These are phyloP conservation scores for Catharus fuscescens DNA, from an alignment of 2,113 vertebrate genomes.

Conservation along the genomic window DNA sequence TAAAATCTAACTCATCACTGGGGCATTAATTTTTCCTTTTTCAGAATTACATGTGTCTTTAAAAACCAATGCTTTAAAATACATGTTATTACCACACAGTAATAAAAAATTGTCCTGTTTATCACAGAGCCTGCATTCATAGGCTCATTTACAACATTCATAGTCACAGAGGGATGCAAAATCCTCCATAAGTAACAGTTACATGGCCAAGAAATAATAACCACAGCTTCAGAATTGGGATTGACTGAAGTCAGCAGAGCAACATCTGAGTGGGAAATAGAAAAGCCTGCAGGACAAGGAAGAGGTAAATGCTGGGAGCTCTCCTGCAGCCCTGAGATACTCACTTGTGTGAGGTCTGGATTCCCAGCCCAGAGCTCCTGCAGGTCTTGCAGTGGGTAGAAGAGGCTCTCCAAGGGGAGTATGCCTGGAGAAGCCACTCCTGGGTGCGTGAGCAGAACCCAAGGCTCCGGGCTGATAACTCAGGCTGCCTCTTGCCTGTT, in stretches of 20 bases:
- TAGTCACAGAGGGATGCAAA: not conserved
- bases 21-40: not conserved
- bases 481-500: not conserved
- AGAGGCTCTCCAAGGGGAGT: fast-evolving
- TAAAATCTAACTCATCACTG: not conserved
- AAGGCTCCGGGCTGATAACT: not conserved
- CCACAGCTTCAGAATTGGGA: not conserved
- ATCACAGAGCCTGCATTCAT: not conserved
- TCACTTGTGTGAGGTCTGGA: not conserved
- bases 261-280: not conserved
- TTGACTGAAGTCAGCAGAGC: not conserved
- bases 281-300: not conserved
- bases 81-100: not conserved
- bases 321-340: not conserved
- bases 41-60: not conserved
- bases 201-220: not conserved
- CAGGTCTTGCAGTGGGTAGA: not conserved
- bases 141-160: not conserved
- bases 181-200: not conserved
- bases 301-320: not conserved
- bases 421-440: not conserved
- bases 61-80: not conserved
- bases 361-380: not conserved
- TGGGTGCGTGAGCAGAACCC: fast-evolving
- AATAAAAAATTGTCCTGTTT: not conserved